phyloP scores from a whole-genome alignment of 2,888 invertebrate species.

The Meghimatium bilineatum region DNA sequence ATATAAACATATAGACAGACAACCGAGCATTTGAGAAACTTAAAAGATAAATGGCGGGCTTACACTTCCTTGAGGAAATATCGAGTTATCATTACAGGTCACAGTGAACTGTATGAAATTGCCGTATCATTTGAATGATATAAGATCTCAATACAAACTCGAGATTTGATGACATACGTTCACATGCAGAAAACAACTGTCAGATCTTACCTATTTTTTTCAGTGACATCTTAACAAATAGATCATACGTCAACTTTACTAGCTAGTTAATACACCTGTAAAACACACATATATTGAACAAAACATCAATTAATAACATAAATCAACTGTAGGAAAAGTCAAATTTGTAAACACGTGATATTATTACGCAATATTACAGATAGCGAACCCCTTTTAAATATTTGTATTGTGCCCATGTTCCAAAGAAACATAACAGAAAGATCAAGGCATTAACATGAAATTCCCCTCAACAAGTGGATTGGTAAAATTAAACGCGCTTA shows the following conservation, averaged over 20 bases:
- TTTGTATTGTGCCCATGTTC: no score
- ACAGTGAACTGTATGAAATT: not conserved
- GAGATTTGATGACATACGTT: not conserved
- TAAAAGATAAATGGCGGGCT: not conserved
- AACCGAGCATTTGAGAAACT: not conserved
- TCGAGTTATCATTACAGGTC: not conserved
- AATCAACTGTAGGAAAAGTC: no score
- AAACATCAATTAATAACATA: no score
- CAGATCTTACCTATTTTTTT: no score
- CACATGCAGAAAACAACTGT: no score
- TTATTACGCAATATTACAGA: no score
- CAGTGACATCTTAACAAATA: no score
- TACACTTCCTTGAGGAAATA: not conserved
- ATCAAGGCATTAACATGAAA: constrained; percentile 8
- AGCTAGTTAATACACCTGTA: no score
- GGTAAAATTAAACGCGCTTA: constrained; percentile 8
- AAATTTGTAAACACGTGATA: no score
- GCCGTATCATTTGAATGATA: not conserved
- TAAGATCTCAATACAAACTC: not conserved
- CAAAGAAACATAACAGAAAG: not conserved
- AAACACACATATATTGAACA: no score
- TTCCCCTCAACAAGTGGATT: not conserved
- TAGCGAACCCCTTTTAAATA: no score
- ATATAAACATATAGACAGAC: not conserved
- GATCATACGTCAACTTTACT: no score